phyloP scores from a whole-genome alignment of 2,113 vertebrate genomes.

The Pterocles orientalis region DNA sequence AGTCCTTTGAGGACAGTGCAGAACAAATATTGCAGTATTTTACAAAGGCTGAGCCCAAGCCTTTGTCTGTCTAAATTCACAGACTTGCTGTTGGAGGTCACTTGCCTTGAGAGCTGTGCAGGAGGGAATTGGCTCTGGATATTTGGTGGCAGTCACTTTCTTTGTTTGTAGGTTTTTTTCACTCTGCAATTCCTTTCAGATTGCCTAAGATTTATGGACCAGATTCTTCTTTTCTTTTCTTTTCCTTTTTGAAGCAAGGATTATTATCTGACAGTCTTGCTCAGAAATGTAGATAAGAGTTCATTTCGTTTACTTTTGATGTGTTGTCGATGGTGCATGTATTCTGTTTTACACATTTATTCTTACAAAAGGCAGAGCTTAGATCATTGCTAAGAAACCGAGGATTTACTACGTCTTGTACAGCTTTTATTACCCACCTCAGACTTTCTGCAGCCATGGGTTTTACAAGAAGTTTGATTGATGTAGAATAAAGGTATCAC shows the following conservation, averaged over 20 bases:
- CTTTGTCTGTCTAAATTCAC: background rate
- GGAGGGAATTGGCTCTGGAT: background rate
- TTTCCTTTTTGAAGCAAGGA: constrained; percentile 11
- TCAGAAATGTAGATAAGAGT: constrained; percentile 29
- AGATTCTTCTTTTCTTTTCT: background rate
- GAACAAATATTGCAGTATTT: background rate
- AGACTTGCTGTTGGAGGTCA: background rate
- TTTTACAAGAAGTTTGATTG: constrained; percentile 19
- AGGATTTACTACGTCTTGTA: constrained; percentile 24
- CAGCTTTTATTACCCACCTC: background rate
- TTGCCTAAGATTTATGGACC: background rate
- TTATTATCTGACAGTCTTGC: background rate
- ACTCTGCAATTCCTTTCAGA: background rate
- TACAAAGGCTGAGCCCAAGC: background rate
- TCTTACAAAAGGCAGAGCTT: background rate
- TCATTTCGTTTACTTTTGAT: background rate
- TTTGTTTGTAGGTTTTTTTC: constrained; percentile 8
- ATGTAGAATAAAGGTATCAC: background rate
- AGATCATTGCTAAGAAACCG: background rate
- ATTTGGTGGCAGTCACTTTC: background rate
- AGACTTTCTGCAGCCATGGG: background rate
- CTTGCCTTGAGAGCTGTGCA: background rate
- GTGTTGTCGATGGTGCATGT: background rate
- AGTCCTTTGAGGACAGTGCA: background rate
- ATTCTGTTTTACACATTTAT: background rate